Evolutionary conservation across 92 coral and sea anemone genomes (phyloP).

Genomic region (Palythoa grandiflora): DNA sequence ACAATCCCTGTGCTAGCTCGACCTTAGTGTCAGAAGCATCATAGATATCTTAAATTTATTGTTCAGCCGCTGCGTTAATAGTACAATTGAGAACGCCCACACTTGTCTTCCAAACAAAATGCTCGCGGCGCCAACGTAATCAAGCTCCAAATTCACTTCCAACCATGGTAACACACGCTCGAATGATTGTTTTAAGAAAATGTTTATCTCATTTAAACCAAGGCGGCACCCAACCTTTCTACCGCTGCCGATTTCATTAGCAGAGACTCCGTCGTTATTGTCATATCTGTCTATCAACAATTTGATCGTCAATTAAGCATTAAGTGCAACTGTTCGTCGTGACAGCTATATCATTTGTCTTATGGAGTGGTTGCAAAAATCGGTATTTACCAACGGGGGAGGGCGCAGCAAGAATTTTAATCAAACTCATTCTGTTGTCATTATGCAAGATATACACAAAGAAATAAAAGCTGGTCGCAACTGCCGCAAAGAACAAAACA

Average conservation of each 20-base stretch:
- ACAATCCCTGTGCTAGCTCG: not conserved
- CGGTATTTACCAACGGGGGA: not conserved
- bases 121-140: constrained; percentile 38
- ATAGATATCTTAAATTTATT: constrained; percentile 15
- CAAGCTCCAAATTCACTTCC: constrained; percentile 21
- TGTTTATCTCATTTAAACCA: constrained; percentile 37
- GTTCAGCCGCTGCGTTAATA: constrained; percentile 12
- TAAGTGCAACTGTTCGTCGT: constrained; percentile 25
- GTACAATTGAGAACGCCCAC: constrained; percentile 36
- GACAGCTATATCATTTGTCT: constrained; percentile 7
- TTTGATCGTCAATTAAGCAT: constrained; percentile 43
- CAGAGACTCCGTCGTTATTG: constrained; percentile 35
- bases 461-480: not conserved
- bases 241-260: constrained; percentile 44
- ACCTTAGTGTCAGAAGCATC: constrained; percentile 19
- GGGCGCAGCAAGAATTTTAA: not conserved
- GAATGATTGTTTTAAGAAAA: not conserved
- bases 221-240: constrained; percentile 19
- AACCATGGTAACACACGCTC: constrained; percentile 30
- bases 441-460: not conserved
- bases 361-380: not conserved
- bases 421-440: not conserved
- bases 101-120: constrained; percentile 11
- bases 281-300: constrained; percentile 32
- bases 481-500: not conserved